Evolutionary conservation across 2,888 invertebrate genomes (phyloP), one percentile per base, ranked within the genome.

Genomic region (Drosophila atripex): DNA sequence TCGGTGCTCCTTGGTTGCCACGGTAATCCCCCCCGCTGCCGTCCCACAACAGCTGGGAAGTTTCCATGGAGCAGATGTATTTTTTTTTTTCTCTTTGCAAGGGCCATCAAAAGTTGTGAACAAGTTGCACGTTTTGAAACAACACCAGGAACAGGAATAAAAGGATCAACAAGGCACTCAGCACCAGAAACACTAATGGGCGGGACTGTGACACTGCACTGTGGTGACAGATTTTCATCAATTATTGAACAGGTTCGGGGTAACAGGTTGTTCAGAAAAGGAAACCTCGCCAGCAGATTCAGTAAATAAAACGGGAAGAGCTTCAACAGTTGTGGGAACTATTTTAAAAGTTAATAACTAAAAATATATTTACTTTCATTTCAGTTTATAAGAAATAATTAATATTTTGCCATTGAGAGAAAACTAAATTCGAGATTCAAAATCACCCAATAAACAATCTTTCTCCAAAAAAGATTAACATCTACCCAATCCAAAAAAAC

Each of bases 181-280:
- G 41, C 69, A 55, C 16, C 66, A 39, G 23, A 23, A 57, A 38
- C 35, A 45, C 25, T 8, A 49, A 18, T 64, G 69, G 51, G 75
- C 73, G 61, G 56, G 76, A 65, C 73, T 87, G 85, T 71, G 85
- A 72, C 82, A 80, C 68, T 70, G 66, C 75, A 80, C 7, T n/a
- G 52, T 60, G 56, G 43, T 56, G 73, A 77, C 80, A 86, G 78
- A 77, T 82, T 83, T 80, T 73, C 88, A 87, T 85, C 83, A 87
- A 79, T 85, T 87, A 87, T 76, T 69, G 69, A 77, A 46, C 77
- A 70, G 80, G 60, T 76, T 45, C 71, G 53, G 69, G 54, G 47
- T 70, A 76, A 77, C 87, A 77, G 75, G 84, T 87, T 74, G 64
- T 63, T 49, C 18, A 12, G n/a, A 14, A 14, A 9, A 23, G 12